Evolutionary conservation across 2,888 invertebrate genomes (phyloP).

Genomic region (Drosophila austrosaltans): DNA sequence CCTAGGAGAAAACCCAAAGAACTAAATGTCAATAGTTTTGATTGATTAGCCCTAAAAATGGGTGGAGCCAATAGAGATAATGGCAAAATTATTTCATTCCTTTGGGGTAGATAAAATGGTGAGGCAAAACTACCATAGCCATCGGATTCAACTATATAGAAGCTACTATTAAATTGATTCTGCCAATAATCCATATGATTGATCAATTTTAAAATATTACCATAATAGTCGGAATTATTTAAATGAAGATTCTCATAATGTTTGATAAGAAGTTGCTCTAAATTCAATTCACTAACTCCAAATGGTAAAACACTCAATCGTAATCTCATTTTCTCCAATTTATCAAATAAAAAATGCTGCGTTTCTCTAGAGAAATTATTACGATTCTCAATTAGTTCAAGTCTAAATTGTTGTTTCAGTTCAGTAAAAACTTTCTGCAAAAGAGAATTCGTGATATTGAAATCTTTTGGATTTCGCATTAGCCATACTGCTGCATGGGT

Average conservation of each 20-base stretch:
- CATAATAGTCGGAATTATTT: constrained; percentile 49
- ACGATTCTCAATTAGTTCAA: constrained; percentile 43
- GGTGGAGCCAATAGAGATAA: constrained; percentile 43
- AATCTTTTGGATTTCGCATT: constrained; percentile 34
- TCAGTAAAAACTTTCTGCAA: constrained; percentile 48
- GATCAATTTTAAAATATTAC: constrained; percentile 41
- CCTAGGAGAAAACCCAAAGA: constrained; percentile 55
- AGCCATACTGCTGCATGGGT: constrained; percentile 60
- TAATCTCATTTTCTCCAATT: constrained; percentile 48
- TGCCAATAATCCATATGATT: background rate
- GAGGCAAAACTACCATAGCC: constrained; percentile 58
- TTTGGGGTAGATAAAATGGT: constrained; percentile 41
- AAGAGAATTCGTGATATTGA: constrained; percentile 1
- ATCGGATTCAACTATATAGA: constrained; percentile 22
- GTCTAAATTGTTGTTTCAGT: constrained; percentile 46
- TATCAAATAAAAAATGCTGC: constrained; percentile 35
- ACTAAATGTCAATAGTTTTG: constrained; percentile 34
- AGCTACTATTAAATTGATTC: background rate
- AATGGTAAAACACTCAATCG: constrained; percentile 53
- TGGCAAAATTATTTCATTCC: constrained; percentile 50
- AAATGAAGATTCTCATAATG: constrained; percentile 42
- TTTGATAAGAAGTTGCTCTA: constrained; percentile 25
- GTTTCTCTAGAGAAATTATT: constrained; percentile 35
- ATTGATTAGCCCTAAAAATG: constrained; percentile 40
- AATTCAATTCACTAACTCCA: background rate